These are phyloP conservation scores for Rhizoglyphus robini DNA, from an alignment of 1,140 invertebrate genomes.

Conservation along the genomic window DNA sequence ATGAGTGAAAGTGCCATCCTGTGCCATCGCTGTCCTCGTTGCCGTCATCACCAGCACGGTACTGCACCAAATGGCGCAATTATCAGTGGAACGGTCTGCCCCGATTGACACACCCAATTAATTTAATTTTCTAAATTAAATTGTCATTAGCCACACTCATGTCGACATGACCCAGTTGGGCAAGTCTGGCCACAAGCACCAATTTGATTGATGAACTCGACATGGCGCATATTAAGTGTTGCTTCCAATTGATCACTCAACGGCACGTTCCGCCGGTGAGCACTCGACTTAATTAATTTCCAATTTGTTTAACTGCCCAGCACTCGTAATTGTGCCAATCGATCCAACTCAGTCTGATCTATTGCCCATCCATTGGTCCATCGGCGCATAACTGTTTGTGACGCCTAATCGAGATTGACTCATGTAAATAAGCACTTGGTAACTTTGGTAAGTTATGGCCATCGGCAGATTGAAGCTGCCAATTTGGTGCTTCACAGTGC, in stretches of 20 bases:
- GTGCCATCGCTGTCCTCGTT: background rate
- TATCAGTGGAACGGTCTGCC: background rate
- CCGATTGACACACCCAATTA: constrained; percentile 6
- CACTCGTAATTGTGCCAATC: background rate
- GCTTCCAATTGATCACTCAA: background rate
- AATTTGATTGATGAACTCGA: constrained; percentile 3
- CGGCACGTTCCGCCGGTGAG: background rate
- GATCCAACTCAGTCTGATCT: too few relatives aligned
- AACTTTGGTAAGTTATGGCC: too few relatives aligned
- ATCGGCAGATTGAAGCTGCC: too few relatives aligned
- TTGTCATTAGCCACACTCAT: constrained; percentile 2
- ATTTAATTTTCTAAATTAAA: constrained; percentile 18
- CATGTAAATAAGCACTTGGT: too few relatives aligned
- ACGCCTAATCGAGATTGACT: too few relatives aligned
- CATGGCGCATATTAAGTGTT: background rate
- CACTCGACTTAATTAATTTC: constrained; percentile 9
- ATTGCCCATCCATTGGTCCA: too few relatives aligned
- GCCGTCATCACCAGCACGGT: background rate
- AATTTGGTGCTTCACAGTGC: too few relatives aligned
- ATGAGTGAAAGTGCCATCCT: background rate
- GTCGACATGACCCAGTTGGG: background rate
- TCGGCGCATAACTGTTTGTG: too few relatives aligned
- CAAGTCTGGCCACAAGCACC: background rate
- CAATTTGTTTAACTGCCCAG: background rate
- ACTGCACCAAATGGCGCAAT: background rate